Evolutionary conservation across 2,797 vertebrate genomes (phyloP), one percentile per base, ranked within the genome.

Genomic region (Sebastes iracundus): DNA sequence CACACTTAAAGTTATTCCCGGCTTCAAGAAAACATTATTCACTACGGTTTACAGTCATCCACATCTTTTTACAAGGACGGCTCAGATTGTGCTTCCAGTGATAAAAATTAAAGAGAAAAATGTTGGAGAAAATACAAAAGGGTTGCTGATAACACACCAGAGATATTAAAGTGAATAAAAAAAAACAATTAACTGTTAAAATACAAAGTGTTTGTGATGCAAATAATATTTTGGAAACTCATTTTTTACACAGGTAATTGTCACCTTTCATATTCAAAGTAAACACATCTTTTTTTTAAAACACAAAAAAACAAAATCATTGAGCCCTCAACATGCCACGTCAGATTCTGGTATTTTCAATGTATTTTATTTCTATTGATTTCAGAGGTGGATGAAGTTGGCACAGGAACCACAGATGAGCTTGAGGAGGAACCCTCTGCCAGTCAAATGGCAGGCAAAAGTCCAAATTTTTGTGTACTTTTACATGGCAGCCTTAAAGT

Each of bases 401-500:
- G 98, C 38, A 90, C 97, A 9, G 97, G 98, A 63, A 94, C 97
- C 81, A 94, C 97, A 38, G 99, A 99, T 65, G 98, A 99, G 68
- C 96, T 95, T 0, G 99, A 99, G 86, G 98, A 99, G 92, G 98
- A 99, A 90, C 96, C 96, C 67, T 98, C 98, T 77, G 96, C 97
- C 83, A 99, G 97, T 96, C 98, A 99, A 75, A 97, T 99, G 91
- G 98, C 98, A 65, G 99, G 99, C 46, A 99, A 99, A 94, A 98
- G 96, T 90, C 99, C 99, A 53, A 99, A 99, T 84, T 99, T 99
- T 84, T 99, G 99, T 91, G 99, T 99, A 14, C 95, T 99, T 18
- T 90, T 99, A 52, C 98, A 99, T 35, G 99, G 99, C 80, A 99
- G 99, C 90, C 94, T 99, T 53, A 99, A 99, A 91, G 98, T 99